A percentile compares a stretch with the other conserved stretches of the same genome.
phyloP scores from a whole-genome alignment of 2,888 invertebrate genomes.

The Polymixis flavicincta region DNA sequence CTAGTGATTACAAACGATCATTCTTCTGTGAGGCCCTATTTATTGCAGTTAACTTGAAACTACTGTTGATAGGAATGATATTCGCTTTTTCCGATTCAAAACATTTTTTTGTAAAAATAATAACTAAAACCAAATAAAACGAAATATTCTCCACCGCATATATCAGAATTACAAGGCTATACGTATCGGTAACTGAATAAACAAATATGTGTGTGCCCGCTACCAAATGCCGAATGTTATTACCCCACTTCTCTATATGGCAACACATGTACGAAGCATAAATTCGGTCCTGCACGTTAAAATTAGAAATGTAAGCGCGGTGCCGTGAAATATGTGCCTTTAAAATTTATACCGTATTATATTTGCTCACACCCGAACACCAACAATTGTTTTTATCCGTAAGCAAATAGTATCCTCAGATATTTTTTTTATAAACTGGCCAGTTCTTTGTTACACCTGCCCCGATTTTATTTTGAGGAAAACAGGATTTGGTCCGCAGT shows the following conservation, averaged over 20 bases:
- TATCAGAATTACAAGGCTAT: conserved; percentile 56
- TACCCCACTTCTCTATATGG: conserved; percentile 83
- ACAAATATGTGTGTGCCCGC: conserved; percentile 75
- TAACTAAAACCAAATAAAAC: conserved; percentile 33
- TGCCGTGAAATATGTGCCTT: conserved; percentile 85
- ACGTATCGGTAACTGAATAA: conserved; percentile 70
- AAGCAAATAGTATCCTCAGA: conserved; percentile 64
- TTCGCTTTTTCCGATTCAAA: neutral
- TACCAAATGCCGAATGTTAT: conserved; percentile 82
- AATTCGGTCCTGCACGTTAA: conserved; percentile 87
- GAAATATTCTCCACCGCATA: conserved; percentile 40
- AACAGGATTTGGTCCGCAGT: conserved; percentile 58
- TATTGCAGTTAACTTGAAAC: too few species aligned
- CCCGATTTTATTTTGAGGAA: conserved; percentile 56
- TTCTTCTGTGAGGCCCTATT: neutral
- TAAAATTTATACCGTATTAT: conserved; percentile 86
- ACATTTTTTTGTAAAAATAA: neutral
- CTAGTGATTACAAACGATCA: neutral
- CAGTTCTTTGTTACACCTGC: conserved; percentile 69
- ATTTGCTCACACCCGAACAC: conserved; percentile 75
- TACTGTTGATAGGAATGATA: too few species aligned
- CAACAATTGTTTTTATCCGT: conserved; percentile 74
- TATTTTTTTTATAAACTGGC: conserved; percentile 65
- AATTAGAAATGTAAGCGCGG: conserved; percentile 88
- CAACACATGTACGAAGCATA: conserved; percentile 87